Evolutionary conservation across 2,888 invertebrate species (phyloP).

Genomic region (Ectemnius cavifrons): DNA sequence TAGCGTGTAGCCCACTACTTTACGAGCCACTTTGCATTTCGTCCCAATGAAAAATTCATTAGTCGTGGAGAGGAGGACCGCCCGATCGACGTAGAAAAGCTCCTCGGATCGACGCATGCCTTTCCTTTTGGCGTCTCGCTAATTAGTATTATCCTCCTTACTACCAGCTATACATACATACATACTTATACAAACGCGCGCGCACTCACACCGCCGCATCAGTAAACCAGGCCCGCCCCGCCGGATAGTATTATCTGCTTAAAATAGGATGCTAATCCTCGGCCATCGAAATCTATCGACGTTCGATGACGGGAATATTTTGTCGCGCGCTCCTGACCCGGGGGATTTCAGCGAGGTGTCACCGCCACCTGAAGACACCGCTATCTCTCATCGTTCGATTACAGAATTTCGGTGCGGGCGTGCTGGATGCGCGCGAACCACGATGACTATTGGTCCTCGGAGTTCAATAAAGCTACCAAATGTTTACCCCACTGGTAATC

Average conservation of each 20-base stretch:
- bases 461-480: too few species aligned
- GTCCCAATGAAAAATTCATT: conserved; percentile 72
- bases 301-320: conserved; percentile 1
- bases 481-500: too few species aligned
- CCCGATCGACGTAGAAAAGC: conserved; percentile 49
- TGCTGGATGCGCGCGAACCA: too few species aligned
- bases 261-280: conserved; percentile 10
- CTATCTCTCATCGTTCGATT: too few species aligned
- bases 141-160: conserved; percentile 45
- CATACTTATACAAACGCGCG: not conserved
- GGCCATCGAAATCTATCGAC: not conserved
- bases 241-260: conserved; percentile 7
- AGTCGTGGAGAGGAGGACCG: conserved; percentile 36
- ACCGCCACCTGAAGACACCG: too few species aligned
- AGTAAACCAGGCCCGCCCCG: not conserved
- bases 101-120: conserved; percentile 35
- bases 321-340: not conserved
- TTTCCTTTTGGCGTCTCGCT: conserved; percentile 23
- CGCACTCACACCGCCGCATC: conserved; percentile 1
- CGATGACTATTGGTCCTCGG: too few species aligned
- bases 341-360: too few species aligned
- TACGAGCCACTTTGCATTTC: conserved; percentile 70
- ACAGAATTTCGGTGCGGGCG: too few species aligned
- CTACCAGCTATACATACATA: conserved; percentile 24
- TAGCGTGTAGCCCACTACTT: conserved; percentile 45